Base-by-base conservation (phyloP, 2,797 vertebrate genomes). In the Sphaeramia orbicularis region DNA sequence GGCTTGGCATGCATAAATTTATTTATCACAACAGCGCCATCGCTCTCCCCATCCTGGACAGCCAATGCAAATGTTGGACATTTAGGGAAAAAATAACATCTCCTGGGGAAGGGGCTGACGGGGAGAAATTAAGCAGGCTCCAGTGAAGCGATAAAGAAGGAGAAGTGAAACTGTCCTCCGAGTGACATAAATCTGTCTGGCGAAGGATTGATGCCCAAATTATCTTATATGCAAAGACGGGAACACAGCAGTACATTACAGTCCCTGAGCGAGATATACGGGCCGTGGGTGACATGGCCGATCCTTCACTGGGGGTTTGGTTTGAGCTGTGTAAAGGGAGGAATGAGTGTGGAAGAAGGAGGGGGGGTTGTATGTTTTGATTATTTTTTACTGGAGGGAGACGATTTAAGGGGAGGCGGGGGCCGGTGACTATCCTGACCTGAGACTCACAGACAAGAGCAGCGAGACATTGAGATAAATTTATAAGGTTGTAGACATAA, bases 171-270 rank as follows among this genome's bases (percentile, higher is more conserved):
- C 96, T 96, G 96, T 98, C 96, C 96, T 98, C 95, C 88, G 97
- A 97, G 97, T 97, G 96, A 96, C 96, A 98, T 98, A 97, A 98
- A 98, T 98, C 97, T 97, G 96, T 97, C 96, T 94, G 93, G 83
- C 89, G 90, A 92, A 96, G 94, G 96, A 98, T 98, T 96, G 96
- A 97, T 98, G 96, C 96, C 95, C 96, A 96, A 97, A 98, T 98
- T 96, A 99, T 98, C 96, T 96, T 97, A 97, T 98, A 98, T 97
- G 96, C 96, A 97, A 96, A 98, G 96, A 97, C 95, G 95, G 96
- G 95, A 96, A 95, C 95, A 95, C 94, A 89, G 95, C 95, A 96
- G 95, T 97, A 96, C 96, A 96, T 96, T 97, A 97, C 94, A 84
- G 84, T 84, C 91, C 86, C 90, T 91, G 93, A 94, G 95, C 94